These are phyloP conservation scores for Chironomus tepperi DNA, from an alignment of 1,140 invertebrate genomes.

Conservation along the genomic window DNA sequence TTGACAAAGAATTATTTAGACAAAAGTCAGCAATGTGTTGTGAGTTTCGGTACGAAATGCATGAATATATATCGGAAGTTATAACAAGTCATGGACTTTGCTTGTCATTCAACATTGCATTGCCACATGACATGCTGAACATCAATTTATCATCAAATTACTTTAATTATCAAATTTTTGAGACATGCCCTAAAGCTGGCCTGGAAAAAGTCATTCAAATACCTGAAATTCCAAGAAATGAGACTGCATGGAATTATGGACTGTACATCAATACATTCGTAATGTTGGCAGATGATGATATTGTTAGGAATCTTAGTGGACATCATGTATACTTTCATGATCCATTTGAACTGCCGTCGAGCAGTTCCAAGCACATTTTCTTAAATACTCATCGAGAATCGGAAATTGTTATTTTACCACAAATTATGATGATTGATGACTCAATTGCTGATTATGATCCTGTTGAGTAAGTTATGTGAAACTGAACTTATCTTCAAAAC, in stretches of 20 bases:
- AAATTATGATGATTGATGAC: not conserved
- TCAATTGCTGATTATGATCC: not conserved
- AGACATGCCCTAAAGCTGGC: too few relatives aligned
- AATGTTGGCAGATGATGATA: too few relatives aligned
- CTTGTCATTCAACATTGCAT: not conserved
- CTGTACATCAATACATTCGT: not conserved
- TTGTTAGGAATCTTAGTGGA: too few relatives aligned
- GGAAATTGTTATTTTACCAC: not conserved
- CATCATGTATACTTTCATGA: not conserved
- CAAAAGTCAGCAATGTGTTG: not conserved
- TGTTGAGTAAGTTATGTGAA: not conserved
- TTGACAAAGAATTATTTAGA: not conserved
- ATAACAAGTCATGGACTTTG: not conserved
- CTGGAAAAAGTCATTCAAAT: not conserved
- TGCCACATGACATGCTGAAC: not conserved
- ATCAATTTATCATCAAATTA: not conserved
- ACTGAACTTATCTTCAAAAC: too few relatives aligned
- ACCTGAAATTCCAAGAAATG: not conserved
- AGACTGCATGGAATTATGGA: not conserved
- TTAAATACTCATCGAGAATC: not conserved
- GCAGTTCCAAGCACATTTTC: not conserved
- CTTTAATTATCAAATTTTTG: not conserved
- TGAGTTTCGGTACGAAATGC: too few relatives aligned
- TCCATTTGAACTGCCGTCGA: not conserved
- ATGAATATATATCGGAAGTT: not conserved